Conservation (phyloP, 1,140 invertebrate species). For the Lasaia peninsularis region DNA sequence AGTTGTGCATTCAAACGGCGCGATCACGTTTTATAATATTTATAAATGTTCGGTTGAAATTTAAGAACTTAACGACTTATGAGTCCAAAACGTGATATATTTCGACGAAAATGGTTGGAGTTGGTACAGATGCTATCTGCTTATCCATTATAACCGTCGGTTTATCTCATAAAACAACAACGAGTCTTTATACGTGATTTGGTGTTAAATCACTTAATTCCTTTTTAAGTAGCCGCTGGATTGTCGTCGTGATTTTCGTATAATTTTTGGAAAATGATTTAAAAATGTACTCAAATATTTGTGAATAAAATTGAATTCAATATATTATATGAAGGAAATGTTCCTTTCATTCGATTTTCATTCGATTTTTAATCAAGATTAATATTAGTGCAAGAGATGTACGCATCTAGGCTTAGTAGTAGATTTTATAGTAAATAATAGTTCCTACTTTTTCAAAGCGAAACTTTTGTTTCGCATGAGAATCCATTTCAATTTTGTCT, state of each 20-base stretch:
- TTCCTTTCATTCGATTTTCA: too few relatives aligned
- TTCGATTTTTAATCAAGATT: too few relatives aligned
- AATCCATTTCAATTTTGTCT: too few relatives aligned
- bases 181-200: conserved; percentile 68
- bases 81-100: conserved; percentile 65
- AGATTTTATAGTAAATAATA: too few relatives aligned
- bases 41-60: conserved; percentile 9
- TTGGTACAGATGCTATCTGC: conserved; percentile 55
- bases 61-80: conserved; percentile 61
- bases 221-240: conserved; percentile 51
- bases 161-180: conserved; percentile 56
- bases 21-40: conserved; percentile 49
- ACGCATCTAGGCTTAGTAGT: too few relatives aligned
- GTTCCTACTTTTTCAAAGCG: too few relatives aligned
- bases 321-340: too few relatives aligned
- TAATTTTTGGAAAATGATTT: not conserved
- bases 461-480: too few relatives aligned
- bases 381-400: too few relatives aligned
- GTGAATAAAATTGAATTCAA: too few relatives aligned
- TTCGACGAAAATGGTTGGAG: conserved; percentile 44
- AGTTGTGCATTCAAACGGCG: conserved; percentile 50
- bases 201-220: conserved; percentile 50
- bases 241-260: conserved; percentile 32
- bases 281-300: too few relatives aligned
- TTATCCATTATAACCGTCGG: conserved; percentile 59